phyloP scores from a whole-genome alignment of 2,888 invertebrate genomes.

The Ophion ellenae region DNA sequence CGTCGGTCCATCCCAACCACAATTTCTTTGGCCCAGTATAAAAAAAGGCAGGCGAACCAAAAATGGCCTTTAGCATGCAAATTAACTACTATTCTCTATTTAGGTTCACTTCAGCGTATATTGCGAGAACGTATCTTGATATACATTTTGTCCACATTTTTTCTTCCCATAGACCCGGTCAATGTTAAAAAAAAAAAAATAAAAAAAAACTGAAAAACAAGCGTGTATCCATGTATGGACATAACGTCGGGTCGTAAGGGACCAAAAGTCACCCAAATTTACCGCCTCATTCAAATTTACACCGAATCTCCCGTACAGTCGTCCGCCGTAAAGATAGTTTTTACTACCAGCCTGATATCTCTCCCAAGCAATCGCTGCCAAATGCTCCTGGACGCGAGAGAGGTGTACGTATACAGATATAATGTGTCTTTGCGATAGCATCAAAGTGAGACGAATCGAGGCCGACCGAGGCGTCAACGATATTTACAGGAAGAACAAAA shows the following conservation, averaged over 20 bases:
- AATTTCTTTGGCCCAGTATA: too few species aligned
- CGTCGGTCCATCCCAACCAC: too few species aligned
- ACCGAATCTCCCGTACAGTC: constrained; percentile 1
- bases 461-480: constrained; percentile 19
- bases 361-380: constrained; percentile 22
- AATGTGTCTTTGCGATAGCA: constrained; percentile 5
- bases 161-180: too few species aligned
- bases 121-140: too few species aligned
- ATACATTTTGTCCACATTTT: too few species aligned
- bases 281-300: constrained; percentile 19
- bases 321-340: constrained; percentile 44
- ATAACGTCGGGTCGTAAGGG: background rate
- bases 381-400: constrained; percentile 26
- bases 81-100: too few species aligned
- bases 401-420: constrained; percentile 5
- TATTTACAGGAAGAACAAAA: constrained; percentile 21
- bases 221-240: too few species aligned
- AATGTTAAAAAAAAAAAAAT: too few species aligned
- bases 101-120: too few species aligned
- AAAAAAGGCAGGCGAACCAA: too few species aligned
- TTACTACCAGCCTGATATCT: constrained; percentile 37
- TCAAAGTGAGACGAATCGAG: constrained; percentile 31
- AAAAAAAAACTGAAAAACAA: too few species aligned
- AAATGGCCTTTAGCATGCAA: too few species aligned
- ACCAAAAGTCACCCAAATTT: background rate